phyloP scores from a whole-genome alignment of 2,797 vertebrate genomes.

The Dromococcyx pavoninus region DNA sequence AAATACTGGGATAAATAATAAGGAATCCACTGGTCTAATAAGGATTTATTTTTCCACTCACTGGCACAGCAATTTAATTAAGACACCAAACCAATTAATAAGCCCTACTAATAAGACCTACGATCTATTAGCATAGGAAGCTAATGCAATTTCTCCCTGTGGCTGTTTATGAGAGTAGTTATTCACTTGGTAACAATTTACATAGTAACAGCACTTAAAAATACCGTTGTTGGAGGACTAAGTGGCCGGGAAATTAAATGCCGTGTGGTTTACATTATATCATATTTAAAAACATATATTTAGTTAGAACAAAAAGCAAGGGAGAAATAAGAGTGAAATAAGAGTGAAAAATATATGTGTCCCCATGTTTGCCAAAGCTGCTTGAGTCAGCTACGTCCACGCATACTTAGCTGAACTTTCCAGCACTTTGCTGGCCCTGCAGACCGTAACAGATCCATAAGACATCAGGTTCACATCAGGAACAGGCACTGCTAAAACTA shows the following conservation, averaged over 20 bases:
- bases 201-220: constrained; percentile 28
- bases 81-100: constrained; percentile 53
- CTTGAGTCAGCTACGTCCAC: neutral
- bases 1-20: neutral
- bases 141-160: constrained; percentile 35
- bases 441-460: rapidly evolving
- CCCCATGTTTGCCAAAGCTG: neutral
- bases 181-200: constrained; percentile 30
- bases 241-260: neutral
- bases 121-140: constrained; percentile 30
- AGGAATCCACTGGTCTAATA: neutral
- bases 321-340: neutral
- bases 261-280: neutral
- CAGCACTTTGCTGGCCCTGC: neutral
- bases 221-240: neutral
- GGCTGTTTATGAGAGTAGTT: constrained; percentile 31
- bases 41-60: constrained; percentile 27
- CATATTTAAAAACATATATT: neutral
- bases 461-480: neutral
- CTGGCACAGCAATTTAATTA: constrained; percentile 43
- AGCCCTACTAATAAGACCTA: constrained; percentile 27
- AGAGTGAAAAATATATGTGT: neutral
- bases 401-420: neutral
- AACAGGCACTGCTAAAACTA: neutral
- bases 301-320: neutral